A percentile compares a stretch with the other conserved stretches of the same genome.
Conservation (phyloP, 1,140 invertebrate genomes). For the Lineus longissimus region DNA sequence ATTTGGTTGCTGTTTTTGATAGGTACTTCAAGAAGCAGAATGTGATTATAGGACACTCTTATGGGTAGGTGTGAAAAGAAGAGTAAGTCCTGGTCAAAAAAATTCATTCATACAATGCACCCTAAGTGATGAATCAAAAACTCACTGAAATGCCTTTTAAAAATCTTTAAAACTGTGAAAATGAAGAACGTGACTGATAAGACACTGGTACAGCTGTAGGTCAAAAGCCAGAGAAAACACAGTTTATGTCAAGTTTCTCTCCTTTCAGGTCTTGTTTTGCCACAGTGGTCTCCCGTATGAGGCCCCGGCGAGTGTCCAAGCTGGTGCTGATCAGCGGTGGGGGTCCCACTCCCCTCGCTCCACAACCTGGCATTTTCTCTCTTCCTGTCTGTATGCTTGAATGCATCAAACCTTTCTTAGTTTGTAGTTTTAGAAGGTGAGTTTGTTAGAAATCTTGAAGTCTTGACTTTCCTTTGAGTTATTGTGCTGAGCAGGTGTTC, state of each 20-base stretch:
- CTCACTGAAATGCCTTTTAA: too few species aligned
- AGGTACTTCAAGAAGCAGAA: conserved; percentile 55
- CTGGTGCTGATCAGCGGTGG: conserved; percentile 69
- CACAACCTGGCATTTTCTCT: conserved; percentile 57
- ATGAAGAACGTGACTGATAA: too few species aligned
- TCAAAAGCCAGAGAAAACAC: too few species aligned
- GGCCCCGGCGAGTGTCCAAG: conserved; percentile 62
- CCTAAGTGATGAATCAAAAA: too few species aligned
- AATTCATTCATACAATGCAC: too few species aligned
- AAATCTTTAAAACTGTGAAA: too few species aligned
- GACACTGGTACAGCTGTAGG: too few species aligned
- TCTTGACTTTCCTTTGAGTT: background rate
- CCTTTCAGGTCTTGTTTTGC: conserved; percentile 66
- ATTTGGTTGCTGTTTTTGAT: conserved; percentile 64
- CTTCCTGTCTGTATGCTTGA: conserved; percentile 48
- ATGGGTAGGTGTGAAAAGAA: conserved; percentile 57
- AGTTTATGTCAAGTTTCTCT: background rate
- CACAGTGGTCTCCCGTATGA: conserved; percentile 62
- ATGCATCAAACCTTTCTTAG: conserved; percentile 53
- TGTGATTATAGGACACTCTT: conserved; percentile 63
- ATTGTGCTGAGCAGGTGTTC: conserved; percentile 11
- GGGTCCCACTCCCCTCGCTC: conserved; percentile 66
- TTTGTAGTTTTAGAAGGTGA: conserved; percentile 52
- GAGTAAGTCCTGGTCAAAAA: too few species aligned
- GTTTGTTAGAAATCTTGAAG: too few species aligned